phyloP scores from a whole-genome alignment of 2,797 vertebrate species.

The Sebastes elongatus region DNA sequence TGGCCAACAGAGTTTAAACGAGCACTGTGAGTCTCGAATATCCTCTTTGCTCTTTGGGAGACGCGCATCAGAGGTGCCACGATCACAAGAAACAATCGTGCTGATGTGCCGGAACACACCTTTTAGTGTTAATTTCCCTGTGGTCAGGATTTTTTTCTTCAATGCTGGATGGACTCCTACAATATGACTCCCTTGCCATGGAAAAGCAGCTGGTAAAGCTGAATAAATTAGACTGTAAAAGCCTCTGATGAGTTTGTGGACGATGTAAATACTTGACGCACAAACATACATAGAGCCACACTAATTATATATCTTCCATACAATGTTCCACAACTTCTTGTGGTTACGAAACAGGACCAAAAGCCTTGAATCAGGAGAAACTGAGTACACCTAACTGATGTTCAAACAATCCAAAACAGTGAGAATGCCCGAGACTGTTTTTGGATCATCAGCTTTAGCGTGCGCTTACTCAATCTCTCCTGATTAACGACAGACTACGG shows the following conservation, averaged over 20 bases:
- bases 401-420: constrained; percentile 44
- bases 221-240: constrained; percentile 33
- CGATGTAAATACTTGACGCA: constrained; percentile 59
- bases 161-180: constrained; percentile 35
- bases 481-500: constrained; percentile 70
- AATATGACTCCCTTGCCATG: constrained; percentile 11
- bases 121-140: constrained; percentile 35
- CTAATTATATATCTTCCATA: constrained; percentile 62
- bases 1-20: neutral
- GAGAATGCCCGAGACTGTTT: constrained; percentile 59
- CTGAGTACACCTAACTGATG: constrained; percentile 73
- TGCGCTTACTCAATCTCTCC: constrained; percentile 70
- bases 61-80: constrained; percentile 8
- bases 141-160: constrained; percentile 4
- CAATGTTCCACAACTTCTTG: constrained; percentile 45
- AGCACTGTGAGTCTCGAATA: constrained; percentile 18
- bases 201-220: constrained; percentile 12
- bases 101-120: constrained; percentile 34
- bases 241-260: constrained; percentile 41
- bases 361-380: constrained; percentile 74
- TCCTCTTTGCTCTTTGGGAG: constrained; percentile 22
- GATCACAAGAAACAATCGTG: constrained; percentile 7
- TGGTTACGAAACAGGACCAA: constrained; percentile 71
- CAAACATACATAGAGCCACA: constrained; percentile 26
- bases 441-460: constrained; percentile 69